Evolutionary conservation across 1,140 invertebrate species (phyloP).

Genomic region (Tribolium madens): DNA sequence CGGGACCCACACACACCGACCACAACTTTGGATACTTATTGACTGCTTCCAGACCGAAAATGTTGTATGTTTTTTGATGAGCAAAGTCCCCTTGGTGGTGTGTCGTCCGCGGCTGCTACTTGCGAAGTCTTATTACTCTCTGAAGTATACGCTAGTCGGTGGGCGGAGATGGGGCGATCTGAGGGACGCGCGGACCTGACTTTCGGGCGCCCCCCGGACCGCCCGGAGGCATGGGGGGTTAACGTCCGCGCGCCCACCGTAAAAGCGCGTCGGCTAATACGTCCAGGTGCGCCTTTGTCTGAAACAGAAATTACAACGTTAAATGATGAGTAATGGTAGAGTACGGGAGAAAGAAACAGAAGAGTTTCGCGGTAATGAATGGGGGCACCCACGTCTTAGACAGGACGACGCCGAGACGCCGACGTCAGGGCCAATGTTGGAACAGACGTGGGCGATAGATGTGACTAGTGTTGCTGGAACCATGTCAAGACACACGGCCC

Average conservation of each 20-base stretch:
- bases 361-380: constrained; percentile 40
- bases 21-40: constrained; percentile 25
- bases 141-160: constrained; percentile 62
- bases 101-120: constrained; percentile 58
- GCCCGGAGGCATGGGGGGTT: constrained; percentile 64
- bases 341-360: not conserved
- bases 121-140: constrained; percentile 65
- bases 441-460: constrained; percentile 41
- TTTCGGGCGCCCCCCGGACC: constrained; percentile 56
- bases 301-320: constrained; percentile 68
- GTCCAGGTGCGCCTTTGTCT: constrained; percentile 95
- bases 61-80: constrained; percentile 19
- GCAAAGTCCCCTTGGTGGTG: constrained; percentile 42
- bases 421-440: constrained; percentile 37
- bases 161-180: constrained; percentile 54
- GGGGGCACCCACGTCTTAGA: constrained; percentile 52
- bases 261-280: constrained; percentile 92
- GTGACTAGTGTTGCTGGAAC: constrained; percentile 42
- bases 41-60: constrained; percentile 32
- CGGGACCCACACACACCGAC: constrained; percentile 43
- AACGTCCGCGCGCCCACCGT: constrained; percentile 91
- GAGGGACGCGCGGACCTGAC: constrained; percentile 62
- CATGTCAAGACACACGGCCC: constrained; percentile 26
- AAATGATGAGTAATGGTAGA: not conserved
- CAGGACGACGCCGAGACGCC: constrained; percentile 42